These are phyloP conservation scores for Parthenolecanium corni DNA, from an alignment of 2,888 invertebrate genomes.

Conservation along the genomic window DNA sequence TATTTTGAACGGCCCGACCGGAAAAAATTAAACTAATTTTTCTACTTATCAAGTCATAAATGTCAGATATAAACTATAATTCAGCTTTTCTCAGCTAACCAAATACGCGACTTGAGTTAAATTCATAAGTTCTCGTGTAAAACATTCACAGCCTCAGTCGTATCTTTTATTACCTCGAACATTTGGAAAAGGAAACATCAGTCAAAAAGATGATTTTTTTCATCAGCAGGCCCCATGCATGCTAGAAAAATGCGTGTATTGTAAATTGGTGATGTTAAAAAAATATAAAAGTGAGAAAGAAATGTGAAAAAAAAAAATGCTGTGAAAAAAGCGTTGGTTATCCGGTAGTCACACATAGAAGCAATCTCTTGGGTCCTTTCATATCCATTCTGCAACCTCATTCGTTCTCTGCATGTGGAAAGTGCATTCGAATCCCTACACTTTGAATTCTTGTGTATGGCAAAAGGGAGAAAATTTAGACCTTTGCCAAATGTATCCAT, in stretches of 20 bases:
- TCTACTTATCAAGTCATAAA: too few species aligned
- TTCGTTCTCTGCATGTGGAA: neutral
- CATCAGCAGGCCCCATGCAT: too few species aligned
- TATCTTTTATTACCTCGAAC: neutral
- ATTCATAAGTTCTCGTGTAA: neutral
- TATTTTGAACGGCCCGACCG: too few species aligned
- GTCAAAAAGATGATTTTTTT: neutral
- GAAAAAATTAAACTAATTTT: too few species aligned
- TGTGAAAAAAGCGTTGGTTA: neutral
- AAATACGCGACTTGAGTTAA: too few species aligned
- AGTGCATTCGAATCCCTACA: neutral
- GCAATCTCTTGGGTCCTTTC: constrained; percentile 21
- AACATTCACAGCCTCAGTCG: neutral
- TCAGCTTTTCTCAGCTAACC: too few species aligned
- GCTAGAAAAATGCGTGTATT: too few species aligned
- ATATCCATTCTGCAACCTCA: constrained; percentile 1
- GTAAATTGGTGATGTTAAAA: too few species aligned
- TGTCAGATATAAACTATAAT: too few species aligned
- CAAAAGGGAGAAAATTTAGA: neutral
- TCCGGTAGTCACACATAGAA: neutral
- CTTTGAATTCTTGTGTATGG: too few species aligned
- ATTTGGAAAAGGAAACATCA: neutral
- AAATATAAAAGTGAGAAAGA: too few species aligned
- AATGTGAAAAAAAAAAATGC: neutral
- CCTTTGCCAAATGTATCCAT: constrained; percentile 27